These are phyloP conservation scores for Agrotis puta DNA, from an alignment of 2,888 invertebrate genomes.

Conservation along the genomic window DNA sequence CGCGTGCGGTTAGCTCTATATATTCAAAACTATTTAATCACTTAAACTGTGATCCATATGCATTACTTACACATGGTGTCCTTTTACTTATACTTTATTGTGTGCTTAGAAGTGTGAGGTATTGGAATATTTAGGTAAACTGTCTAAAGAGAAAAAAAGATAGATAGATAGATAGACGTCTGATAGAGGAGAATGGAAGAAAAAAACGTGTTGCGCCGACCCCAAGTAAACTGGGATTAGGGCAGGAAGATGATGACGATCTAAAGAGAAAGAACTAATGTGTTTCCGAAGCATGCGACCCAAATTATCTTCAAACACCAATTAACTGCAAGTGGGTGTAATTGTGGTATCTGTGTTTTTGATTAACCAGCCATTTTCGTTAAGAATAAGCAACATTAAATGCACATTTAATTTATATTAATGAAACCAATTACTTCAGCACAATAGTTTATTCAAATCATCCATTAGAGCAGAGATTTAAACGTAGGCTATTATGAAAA, in stretches of 20 bases:
- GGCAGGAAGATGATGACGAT: too few relatives aligned
- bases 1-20: slow-evolving; percentile 70
- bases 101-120: slow-evolving; percentile 18
- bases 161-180: too few relatives aligned
- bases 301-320: too few relatives aligned
- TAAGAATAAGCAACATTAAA: background rate
- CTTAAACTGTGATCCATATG: slow-evolving; percentile 68
- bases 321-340: too few relatives aligned
- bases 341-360: too few relatives aligned
- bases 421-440: background rate
- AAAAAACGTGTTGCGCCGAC: too few relatives aligned
- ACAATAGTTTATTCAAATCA: background rate
- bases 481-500: background rate
- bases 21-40: slow-evolving; percentile 75
- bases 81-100: slow-evolving; percentile 36
- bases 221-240: too few relatives aligned
- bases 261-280: too few relatives aligned
- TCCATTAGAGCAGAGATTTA: background rate
- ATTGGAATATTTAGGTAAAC: background rate
- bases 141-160: too few relatives aligned
- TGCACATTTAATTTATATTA: background rate
- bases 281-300: too few relatives aligned
- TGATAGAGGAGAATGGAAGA: too few relatives aligned
- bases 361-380: too few relatives aligned
- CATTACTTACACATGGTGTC: slow-evolving; percentile 70